Conservation (phyloP, 2,113 vertebrate species). For the Galemys pyrenaicus region DNA sequence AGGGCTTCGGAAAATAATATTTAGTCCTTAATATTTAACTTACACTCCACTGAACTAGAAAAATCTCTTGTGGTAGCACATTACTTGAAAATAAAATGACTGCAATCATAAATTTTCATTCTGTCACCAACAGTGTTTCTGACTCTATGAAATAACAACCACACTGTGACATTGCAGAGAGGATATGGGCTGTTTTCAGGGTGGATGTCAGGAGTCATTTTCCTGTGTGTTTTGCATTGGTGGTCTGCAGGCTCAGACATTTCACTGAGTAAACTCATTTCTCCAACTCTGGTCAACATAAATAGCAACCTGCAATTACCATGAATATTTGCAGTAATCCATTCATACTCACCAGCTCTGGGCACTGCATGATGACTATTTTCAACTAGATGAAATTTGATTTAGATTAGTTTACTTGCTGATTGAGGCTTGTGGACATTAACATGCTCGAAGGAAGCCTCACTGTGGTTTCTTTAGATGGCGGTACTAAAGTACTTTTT, state of each 20-base stretch:
- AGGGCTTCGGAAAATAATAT: slow-evolving; percentile 13
- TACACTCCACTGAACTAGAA: slow-evolving; percentile 22
- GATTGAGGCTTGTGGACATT: slow-evolving; percentile 53
- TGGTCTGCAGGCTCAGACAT: slow-evolving; percentile 41
- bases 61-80: slow-evolving; percentile 7
- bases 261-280: slow-evolving; percentile 51
- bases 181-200: neutral
- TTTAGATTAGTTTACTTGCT: slow-evolving; percentile 74
- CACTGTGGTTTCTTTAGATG: neutral
- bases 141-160: slow-evolving; percentile 4
- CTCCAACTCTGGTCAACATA: slow-evolving; percentile 58
- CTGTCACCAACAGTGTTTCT: neutral
- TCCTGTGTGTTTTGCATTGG: slow-evolving; percentile 42
- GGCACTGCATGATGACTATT: slow-evolving; percentile 70
- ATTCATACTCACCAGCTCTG: slow-evolving; percentile 60
- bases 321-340: slow-evolving; percentile 66
- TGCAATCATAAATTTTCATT: slow-evolving; percentile 52
- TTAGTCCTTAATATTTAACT: slow-evolving; percentile 17
- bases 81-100: slow-evolving; percentile 54
- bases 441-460: slow-evolving; percentile 4
- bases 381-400: slow-evolving; percentile 70
- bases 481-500: slow-evolving; percentile 7
- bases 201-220: neutral
- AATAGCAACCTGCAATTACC: slow-evolving; percentile 78
- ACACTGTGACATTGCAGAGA: neutral